Evolutionary conservation across 2,888 invertebrate species (phyloP), one percentile per base, ranked within the genome.

Genomic region (Polia nebulosa): DNA sequence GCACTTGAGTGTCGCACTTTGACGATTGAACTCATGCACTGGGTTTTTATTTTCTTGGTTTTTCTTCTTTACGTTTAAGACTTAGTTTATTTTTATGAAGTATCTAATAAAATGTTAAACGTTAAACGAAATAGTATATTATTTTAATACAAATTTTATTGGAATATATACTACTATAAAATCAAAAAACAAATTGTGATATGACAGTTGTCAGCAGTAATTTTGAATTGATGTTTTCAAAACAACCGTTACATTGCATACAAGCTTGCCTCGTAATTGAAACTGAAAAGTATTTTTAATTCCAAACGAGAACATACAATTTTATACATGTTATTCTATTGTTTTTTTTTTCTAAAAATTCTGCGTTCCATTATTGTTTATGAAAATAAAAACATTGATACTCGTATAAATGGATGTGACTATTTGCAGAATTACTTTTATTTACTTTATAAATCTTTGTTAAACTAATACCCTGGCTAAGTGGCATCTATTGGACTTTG

Each of bases 211-310:
- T 29, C n/a, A 56, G 6, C 11, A 27, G 29, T 60, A 56, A 58
- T 66, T 72, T n/a, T 27, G 41, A 68, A 72, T 60, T 39, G 15
- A 70, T 69, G 47, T 49, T 76, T 58, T 53, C 11, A 47, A 76
- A 76, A 29, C 20, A 41, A 25, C 27, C 11, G 6, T 25, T 36
- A 32, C 49, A 56, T 64, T 22, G 53, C 39, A 22, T 27, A n/a
- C 7, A 9, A 36, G 55, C 29, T 36, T 15, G 27, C 20, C 20
- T 4, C 20, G 27, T 20, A 22, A 56, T 44, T 29, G 25, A 75
- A 56, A 66, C 7, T 25, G n/a, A 44, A 51, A 55, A 56, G 0
- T n/a, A 51, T 47, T 53, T 53, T 49, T 29, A 41, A 41, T 49
- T 22, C 15, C 17, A 56, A 44, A 56, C 25, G 15, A 53, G 17